Evolutionary conservation across 2,888 invertebrate species (phyloP), one percentile per base, ranked within the genome.

Genomic region (Sipha maydis): DNA sequence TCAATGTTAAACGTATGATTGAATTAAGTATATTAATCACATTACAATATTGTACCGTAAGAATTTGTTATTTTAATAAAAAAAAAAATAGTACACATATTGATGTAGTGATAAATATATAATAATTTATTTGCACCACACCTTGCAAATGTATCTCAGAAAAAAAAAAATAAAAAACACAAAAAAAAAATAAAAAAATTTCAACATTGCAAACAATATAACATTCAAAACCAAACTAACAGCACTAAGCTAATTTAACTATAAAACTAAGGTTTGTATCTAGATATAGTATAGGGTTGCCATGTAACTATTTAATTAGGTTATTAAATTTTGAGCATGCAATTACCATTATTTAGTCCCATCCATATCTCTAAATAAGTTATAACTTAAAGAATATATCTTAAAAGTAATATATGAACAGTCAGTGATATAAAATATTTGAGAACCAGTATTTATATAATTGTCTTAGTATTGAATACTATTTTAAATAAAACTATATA

Each of bases 101-200:
- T 48, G 48, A 38, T 67, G 28, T 28, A 71, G 5, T 80, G 67
- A 80, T 61, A 7, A 79, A 79, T 38, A n/a, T 31, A 48, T 48
- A 83, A 83, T 83, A 83, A 31, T 71, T 48, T 71, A 31, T 48
- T 67, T 67, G 34, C n/a, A 80, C 67, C n/a, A 61, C 61, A 67
- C 14, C 11, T 71, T n/a, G 11, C 14, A 41, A 71, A 28, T 21
- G 4, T 4, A 67, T 67, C 19, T 41, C 34, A 83, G 38, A 41
- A 83, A 28, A 28, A 48, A 25, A 83, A 71, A 83, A 71, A 21
- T 0, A 83, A 28, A 21, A 80, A 0, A 69, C 28, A 38, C 41
- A 82, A 41, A 41, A 69, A 61, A 25, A 25, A 80, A 11, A 31
- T 28, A 71, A 71, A 31, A 31, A 31, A 71, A 71, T 17, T 17